Conservation (phyloP, 2,797 vertebrate species). For the Tolypeutes matacus region DNA sequence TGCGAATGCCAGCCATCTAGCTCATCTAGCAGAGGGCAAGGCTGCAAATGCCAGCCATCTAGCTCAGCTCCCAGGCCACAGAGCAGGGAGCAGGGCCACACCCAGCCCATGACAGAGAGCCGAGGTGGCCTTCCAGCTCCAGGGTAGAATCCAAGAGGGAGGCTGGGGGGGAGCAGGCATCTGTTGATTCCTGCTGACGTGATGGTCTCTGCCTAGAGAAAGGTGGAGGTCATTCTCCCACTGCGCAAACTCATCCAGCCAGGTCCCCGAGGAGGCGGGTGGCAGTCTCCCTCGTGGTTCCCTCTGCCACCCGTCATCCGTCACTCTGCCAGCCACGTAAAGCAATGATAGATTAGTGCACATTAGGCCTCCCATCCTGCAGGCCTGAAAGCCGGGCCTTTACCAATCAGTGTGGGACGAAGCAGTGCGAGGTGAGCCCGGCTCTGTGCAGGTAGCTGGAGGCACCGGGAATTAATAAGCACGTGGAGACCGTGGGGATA, state of each 20-base stretch:
- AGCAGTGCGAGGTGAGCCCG: neutral
- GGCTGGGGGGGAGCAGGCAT: neutral
- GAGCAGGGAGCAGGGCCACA: neutral
- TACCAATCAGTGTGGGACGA: conserved; percentile 56
- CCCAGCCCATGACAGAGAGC: neutral
- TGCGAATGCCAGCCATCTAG: fast-evolving
- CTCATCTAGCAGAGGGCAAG: too few relatives aligned
- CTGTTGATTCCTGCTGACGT: neutral
- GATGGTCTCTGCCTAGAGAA: neutral
- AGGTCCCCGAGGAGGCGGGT: neutral
- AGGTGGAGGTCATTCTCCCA: neutral
- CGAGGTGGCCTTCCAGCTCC: neutral
- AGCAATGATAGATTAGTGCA: conserved; percentile 79
- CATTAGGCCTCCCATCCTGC: conserved; percentile 79
- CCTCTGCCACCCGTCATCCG: conserved; percentile 56
- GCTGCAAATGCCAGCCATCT: fast-evolving
- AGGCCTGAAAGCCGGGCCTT: conserved; percentile 75
- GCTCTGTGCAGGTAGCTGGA: conserved; percentile 19
- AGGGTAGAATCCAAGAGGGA: neutral
- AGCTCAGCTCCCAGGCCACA: neutral
- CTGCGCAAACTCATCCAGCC: neutral
- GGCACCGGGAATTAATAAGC: conserved; percentile 79
- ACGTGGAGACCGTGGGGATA: conserved; percentile 66
- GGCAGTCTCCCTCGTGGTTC: neutral
- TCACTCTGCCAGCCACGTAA: conserved; percentile 75